Conservation (phyloP, 2,113 vertebrate species). For the Xenopus tropicalis region DNA sequence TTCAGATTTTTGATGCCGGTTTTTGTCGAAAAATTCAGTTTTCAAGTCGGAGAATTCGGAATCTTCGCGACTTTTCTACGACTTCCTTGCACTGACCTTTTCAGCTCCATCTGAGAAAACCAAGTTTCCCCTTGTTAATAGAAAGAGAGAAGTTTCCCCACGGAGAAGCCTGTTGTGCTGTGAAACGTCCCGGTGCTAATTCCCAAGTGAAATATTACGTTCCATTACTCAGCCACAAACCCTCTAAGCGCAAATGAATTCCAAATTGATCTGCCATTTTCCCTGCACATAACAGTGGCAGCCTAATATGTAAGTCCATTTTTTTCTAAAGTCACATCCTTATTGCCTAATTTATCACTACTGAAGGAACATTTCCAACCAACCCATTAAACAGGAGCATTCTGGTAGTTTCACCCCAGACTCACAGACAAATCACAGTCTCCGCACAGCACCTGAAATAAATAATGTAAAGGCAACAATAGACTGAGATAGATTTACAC, state of each 20-base stretch:
- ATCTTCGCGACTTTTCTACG: no score
- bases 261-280: constrained; percentile 31
- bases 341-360: constrained; percentile 46
- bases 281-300: not conserved
- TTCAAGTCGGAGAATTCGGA: no score
- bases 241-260: constrained; percentile 47
- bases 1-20: no score
- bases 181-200: not conserved
- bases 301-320: not conserved
- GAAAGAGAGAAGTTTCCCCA: not conserved
- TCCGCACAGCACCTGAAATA: no score
- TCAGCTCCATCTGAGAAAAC: no score
- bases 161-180: not conserved
- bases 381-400: constrained; percentile 1
- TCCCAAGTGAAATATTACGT: constrained; percentile 42
- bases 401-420: not conserved
- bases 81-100: no score
- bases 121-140: no score
- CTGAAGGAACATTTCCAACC: constrained; percentile 17
- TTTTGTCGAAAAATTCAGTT: no score
- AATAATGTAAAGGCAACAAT: no score
- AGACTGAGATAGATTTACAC: no score
- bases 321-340: constrained; percentile 21
- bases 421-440: not conserved
- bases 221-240: constrained; percentile 47